Evolutionary conservation across 2,113 vertebrate genomes (phyloP).

Genomic region (Fulica atra): DNA sequence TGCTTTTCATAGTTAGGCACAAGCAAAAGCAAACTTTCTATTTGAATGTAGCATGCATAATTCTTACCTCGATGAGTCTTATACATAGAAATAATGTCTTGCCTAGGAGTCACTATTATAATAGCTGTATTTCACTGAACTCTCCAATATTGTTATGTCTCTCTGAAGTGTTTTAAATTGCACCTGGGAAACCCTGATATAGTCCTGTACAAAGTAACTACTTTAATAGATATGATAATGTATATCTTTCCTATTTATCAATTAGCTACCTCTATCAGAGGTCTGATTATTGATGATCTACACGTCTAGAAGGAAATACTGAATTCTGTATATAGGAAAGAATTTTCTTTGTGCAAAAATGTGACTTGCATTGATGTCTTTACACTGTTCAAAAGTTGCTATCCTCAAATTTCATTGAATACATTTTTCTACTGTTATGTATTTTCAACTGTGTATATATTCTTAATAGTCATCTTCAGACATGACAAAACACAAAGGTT

Average conservation of each 20-base stretch:
- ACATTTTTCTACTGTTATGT: neutral
- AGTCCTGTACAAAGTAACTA: neutral
- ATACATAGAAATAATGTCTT: neutral
- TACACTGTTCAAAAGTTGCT: neutral
- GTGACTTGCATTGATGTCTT: accelerated
- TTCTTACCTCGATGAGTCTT: neutral
- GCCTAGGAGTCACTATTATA: neutral
- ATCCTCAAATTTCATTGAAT: neutral
- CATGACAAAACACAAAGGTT: neutral
- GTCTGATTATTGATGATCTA: neutral
- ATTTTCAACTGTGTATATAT: neutral
- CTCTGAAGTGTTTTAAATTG: neutral
- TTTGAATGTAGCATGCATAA: neutral
- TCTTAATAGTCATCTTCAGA: neutral
- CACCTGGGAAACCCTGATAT: neutral
- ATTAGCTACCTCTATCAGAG: neutral
- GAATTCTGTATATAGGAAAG: neutral
- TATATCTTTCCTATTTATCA: neutral
- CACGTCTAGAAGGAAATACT: neutral
- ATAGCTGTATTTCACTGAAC: neutral
- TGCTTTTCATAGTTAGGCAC: neutral
- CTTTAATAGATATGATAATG: neutral
- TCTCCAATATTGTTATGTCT: neutral
- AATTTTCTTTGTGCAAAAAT: neutral
- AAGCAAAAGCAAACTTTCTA: neutral